phyloP scores from a whole-genome alignment of 2,113 vertebrate species.

The Osmerus mordax region DNA sequence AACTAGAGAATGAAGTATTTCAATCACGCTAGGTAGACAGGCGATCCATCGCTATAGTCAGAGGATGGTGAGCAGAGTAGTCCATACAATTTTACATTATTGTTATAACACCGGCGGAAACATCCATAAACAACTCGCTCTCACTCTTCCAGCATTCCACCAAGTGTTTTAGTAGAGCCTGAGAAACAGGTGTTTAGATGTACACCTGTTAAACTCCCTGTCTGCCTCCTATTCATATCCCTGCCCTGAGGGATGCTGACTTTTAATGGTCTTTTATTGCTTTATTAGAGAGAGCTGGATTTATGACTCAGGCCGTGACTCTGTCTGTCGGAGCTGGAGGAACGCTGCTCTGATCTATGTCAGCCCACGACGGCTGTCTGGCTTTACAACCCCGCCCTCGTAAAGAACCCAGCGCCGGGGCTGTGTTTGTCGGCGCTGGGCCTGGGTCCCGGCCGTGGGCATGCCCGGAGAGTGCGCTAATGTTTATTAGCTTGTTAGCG shows the following conservation, averaged over 20 bases:
- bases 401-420: constrained; percentile 26
- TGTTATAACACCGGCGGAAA: too few species aligned
- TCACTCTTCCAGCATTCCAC: background rate
- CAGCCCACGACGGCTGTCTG: constrained; percentile 30
- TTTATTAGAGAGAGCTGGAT: constrained; percentile 63
- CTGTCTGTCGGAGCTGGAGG: constrained; percentile 42
- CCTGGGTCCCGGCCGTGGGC: constrained; percentile 18
- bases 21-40: background rate
- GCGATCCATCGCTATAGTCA: too few species aligned
- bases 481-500: constrained; percentile 57
- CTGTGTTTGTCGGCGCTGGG: background rate
- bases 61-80: too few species aligned
- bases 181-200: constrained; percentile 37
- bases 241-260: constrained; percentile 50
- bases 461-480: constrained; percentile 30
- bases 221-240: constrained; percentile 61
- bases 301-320: constrained; percentile 48
- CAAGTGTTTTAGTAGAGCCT: background rate
- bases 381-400: constrained; percentile 42
- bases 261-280: constrained; percentile 64
- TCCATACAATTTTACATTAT: too few species aligned
- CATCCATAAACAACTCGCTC: too few species aligned
- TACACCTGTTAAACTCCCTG: constrained; percentile 48
- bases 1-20: background rate
- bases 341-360: constrained; percentile 45